Evolutionary conservation across 2,888 invertebrate genomes (phyloP), one percentile per base, ranked within the genome.

Genomic region (Tenthredo notha): DNA sequence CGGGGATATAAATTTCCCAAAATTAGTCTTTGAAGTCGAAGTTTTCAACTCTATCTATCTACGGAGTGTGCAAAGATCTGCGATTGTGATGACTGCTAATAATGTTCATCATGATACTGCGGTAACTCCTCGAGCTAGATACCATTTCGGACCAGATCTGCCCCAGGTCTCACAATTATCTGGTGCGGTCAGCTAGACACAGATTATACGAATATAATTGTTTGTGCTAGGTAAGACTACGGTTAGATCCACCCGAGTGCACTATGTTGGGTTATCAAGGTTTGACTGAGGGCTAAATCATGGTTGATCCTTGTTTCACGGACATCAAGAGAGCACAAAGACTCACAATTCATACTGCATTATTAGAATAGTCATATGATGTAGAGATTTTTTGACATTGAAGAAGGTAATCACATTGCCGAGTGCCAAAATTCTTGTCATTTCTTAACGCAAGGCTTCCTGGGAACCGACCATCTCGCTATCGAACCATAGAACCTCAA

Each of bases 251-350:
- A 47, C 82, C 12, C 29, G 43, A 67, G 82, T 83, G 82, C 82
- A 67, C 82, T 83, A 47, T 67, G 67, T 33, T 21, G 29, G 82
- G 47, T 83, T 75, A 67, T 43, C 82, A 43, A 84, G 47, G 47
- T 85, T 72, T 29, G 40, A 78, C 77, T 85, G 61, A 61, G 43
- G 85, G 77, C 85, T 85, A 85, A 85, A 84, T 84, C 84, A 70
- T 21, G 54, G 58, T 9, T 12, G 37, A 54, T 40, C 37, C 50
- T 29, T n/a, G 75, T 50, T 77, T 9, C 75, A 33, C 6, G 67
- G 25, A 18, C 15, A 33, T 25, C 67, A 15, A 67, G 33, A 67
- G 33, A 67, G 33, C 33, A 2, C 18, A 12, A 25, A 25, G 33
- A 29, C 65, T 65, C 65, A 15, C 5, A 12, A 33, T 25, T 15